Percentiles rank a stretch among this genome's conserved stretches.
phyloP scores from a whole-genome alignment of 2,113 vertebrate genomes.

The Theropithecus gelada region DNA sequence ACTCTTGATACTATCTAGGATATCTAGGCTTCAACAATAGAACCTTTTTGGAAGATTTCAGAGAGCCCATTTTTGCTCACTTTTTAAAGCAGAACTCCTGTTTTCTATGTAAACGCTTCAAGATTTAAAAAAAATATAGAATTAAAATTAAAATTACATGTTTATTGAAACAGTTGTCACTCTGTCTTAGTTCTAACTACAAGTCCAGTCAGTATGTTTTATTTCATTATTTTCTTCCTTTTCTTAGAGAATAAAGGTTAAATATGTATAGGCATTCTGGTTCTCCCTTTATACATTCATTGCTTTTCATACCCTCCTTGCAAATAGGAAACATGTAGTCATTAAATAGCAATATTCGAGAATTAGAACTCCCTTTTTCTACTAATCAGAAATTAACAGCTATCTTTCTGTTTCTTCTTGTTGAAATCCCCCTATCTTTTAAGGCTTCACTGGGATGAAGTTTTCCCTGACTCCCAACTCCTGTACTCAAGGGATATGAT shows the following conservation, averaged over 20 bases:
- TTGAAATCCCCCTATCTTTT: slow-evolving; percentile 36
- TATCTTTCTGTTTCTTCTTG: not conserved
- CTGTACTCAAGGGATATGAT: not conserved
- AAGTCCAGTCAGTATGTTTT: not conserved
- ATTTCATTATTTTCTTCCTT: slow-evolving; percentile 37
- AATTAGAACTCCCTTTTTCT: slow-evolving; percentile 32
- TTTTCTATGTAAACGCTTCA: slow-evolving; percentile 18
- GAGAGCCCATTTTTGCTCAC: not conserved
- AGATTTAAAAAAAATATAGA: not conserved
- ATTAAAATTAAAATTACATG: not conserved
- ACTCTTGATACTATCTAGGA: not conserved
- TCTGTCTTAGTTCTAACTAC: not conserved
- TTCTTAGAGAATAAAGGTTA: not conserved
- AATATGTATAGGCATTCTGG: not conserved
- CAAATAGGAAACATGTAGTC: not conserved
- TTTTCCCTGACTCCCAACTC: not conserved
- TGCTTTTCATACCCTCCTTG: not conserved
- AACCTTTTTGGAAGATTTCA: not conserved
- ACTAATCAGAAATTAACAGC: slow-evolving; percentile 15
- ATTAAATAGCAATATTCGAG: not conserved
- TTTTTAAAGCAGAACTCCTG: not conserved
- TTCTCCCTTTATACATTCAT: not conserved
- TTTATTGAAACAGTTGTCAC: slow-evolving; percentile 23
- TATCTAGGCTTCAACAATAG: not conserved
- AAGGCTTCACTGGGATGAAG: not conserved